Evolutionary conservation across 2,797 vertebrate species (phyloP).

Genomic region (Capromys pilorides): DNA sequence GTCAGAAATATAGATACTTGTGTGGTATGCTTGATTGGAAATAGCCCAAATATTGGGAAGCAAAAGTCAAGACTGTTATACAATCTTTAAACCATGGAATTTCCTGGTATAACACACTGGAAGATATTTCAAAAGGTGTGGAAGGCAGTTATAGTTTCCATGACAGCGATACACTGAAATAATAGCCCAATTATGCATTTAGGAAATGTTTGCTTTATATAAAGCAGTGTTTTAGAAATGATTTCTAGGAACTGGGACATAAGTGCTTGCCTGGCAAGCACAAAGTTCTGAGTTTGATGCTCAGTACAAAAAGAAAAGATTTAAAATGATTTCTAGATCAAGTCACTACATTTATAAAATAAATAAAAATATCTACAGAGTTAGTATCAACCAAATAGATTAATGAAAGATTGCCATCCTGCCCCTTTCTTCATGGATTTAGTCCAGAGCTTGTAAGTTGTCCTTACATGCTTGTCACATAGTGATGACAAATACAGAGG

Average conservation of each 20-base stretch:
- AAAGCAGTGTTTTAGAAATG: conserved; percentile 67
- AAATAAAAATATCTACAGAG: conserved; percentile 62
- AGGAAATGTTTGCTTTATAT: conserved; percentile 69
- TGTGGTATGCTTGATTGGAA: conserved; percentile 12
- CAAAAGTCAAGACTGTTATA: conserved; percentile 21
- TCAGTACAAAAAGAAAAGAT: too few species aligned
- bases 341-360: conserved; percentile 73
- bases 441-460: background rate
- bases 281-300: too few species aligned
- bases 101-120: background rate
- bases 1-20: background rate
- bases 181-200: conserved; percentile 75
- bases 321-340: conserved; percentile 68
- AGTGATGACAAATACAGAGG: conserved; percentile 36
- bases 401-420: conserved; percentile 60
- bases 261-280: too few species aligned
- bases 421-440: conserved; percentile 62
- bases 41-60: conserved; percentile 42
- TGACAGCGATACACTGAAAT: conserved; percentile 69
- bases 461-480: conserved; percentile 14
- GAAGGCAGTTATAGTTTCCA: conserved; percentile 52
- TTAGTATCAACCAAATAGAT: conserved; percentile 50
- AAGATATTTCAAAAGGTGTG: background rate
- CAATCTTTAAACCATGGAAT: background rate
- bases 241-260: conserved; percentile 19